Base-by-base conservation (phyloP, 2,888 invertebrate species). In the Idaea dimidiata region DNA sequence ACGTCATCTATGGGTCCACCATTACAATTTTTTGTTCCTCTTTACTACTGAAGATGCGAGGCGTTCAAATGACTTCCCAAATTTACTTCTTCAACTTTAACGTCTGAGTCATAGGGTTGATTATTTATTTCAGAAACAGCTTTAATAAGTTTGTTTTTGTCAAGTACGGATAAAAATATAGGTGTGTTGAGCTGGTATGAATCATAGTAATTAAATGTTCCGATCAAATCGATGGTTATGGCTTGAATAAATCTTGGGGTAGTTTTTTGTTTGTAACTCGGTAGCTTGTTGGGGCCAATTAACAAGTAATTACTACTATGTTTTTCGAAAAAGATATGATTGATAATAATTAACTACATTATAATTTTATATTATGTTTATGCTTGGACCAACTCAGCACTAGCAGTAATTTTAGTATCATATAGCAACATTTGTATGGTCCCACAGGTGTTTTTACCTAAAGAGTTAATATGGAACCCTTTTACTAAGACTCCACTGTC, bases 1-100 rank as follows among this genome's bases (percentile, higher is more conserved):
- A 84, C 90, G 88, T 88, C 88, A 89, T 84, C 85, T 83, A 82
- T 79, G 79, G 43, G 71, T 76, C 75, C 79, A 73, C 75, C 66
- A 78, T 78, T 74, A 76, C 73, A 75, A 79, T 82, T 83, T 86
- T 85, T 85, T 10, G 43, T 14, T 43, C 43, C 43, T 43, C 43
- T 43, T 14, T 10, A 43, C 43, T 43, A 43, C 43, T 43, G 43
- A 43, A 43, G 43, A 43, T 43, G 3, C 10, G 43, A 43, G 43
- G 10, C 5, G 1, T 43, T 43, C 7, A 8, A 10, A 10, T 43
- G 3, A 43, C 43, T 14, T 43, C 14, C 14, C 43, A 14, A 43
- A 43, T 0, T 43, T 43, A 43, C 43, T 43, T 14, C 10, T 54
- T 69, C 62, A 64, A 68, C 70, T 63, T 68, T 73, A 69, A 60